Percentiles rank a stretch among this genome's conserved stretches.
phyloP scores from a whole-genome alignment of 1,140 invertebrate species.

The Pseudomyrmex gracilis region DNA sequence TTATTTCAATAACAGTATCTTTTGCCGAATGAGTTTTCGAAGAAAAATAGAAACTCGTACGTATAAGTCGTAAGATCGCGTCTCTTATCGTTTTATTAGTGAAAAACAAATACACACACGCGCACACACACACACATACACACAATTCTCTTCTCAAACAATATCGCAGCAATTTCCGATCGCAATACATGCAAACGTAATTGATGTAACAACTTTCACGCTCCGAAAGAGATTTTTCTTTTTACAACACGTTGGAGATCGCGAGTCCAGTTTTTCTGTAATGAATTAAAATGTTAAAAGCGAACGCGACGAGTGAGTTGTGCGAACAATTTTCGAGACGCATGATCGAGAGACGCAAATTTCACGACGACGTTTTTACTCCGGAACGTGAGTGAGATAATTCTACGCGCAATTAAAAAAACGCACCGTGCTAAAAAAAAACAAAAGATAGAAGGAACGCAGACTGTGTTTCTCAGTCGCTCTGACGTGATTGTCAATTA shows the following conservation, averaged over 20 bases:
- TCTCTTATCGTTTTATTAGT: too few species aligned
- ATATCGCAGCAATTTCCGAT: not conserved
- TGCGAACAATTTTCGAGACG: too few species aligned
- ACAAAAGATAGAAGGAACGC: not conserved
- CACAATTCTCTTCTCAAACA: not conserved
- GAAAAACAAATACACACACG: too few species aligned
- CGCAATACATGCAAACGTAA: not conserved
- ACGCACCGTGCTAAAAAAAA: not conserved
- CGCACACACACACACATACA: too few species aligned
- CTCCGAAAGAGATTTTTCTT: not conserved
- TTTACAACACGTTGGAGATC: not conserved
- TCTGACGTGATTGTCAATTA: constrained; percentile 2
- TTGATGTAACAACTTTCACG: not conserved
- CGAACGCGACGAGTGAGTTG: not conserved
- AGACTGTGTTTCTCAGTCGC: not conserved
- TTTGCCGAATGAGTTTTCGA: not conserved
- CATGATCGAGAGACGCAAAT: not conserved
- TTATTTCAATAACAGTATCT: not conserved
- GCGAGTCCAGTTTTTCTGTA: constrained; percentile 15
- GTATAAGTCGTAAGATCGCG: too few species aligned
- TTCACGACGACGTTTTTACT: not conserved
- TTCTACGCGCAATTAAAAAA: not conserved
- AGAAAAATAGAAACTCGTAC: not conserved
- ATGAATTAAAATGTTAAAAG: too few species aligned
- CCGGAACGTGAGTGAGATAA: not conserved